A percentile compares a stretch with the other conserved stretches of the same genome.
These are phyloP conservation scores for Pyrochroa serraticornis DNA, from an alignment of 2,888 invertebrate species.

Conservation along the genomic window DNA sequence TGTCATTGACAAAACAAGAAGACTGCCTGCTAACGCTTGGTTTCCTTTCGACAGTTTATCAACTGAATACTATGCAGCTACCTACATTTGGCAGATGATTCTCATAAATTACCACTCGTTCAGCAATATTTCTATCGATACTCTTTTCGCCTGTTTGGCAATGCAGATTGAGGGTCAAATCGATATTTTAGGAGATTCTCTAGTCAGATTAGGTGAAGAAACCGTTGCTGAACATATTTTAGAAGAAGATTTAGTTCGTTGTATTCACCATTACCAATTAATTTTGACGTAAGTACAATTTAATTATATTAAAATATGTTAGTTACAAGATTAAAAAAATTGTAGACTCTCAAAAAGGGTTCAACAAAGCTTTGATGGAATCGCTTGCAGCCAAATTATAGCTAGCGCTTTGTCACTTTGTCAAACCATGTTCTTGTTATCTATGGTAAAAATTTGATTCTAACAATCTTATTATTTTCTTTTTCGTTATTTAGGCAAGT, in stretches of 20 bases:
- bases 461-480: background rate
- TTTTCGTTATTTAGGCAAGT: background rate
- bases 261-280: constrained; percentile 10
- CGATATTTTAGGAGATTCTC: background rate
- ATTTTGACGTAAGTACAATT: constrained; percentile 4
- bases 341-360: constrained; percentile 1
- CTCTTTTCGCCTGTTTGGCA: constrained; percentile 11
- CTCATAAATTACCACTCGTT: constrained; percentile 3
- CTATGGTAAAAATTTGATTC: constrained; percentile 3
- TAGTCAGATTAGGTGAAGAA: constrained; percentile 1
- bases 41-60: constrained; percentile 13
- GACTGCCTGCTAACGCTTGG: constrained; percentile 16
- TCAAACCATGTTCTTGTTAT: constrained; percentile 17
- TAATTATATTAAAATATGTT: background rate
- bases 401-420: constrained; percentile 10
- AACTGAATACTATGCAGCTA: background rate
- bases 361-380: background rate
- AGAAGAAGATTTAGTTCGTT: background rate
- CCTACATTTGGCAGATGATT: constrained; percentile 12
- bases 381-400: constrained; percentile 8
- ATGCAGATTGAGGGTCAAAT: constrained; percentile 11
- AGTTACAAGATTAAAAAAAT: background rate
- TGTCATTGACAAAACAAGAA: constrained; percentile 1
- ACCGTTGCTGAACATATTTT: background rate
- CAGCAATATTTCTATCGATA: constrained; percentile 12